Base-by-base conservation (phyloP, 2,113 vertebrate species). In the Gulo gulo region DNA sequence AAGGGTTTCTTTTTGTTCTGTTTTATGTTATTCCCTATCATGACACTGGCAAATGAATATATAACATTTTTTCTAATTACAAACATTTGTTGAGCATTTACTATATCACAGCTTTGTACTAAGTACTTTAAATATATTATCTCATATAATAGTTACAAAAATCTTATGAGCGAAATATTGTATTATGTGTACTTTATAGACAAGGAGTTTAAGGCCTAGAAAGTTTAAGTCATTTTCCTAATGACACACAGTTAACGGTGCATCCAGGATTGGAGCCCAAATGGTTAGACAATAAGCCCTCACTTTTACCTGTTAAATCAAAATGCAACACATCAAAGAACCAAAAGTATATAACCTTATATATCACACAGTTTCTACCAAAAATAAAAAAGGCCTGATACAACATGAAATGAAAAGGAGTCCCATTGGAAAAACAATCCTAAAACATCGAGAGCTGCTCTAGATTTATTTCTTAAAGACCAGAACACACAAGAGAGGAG, bases 401-500 rank as follows among this genome's bases (percentile, higher is more conserved):
- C 21, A 14, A 67, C 39, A 59, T 21, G 31, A 65, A 85, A 47
- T 39, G 45, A 80, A 79, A 92, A 94, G 29, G 31, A n/a, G 12
- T 59, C n/a, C 55, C 67, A 45, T 8, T 82, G 61, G 83, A 95
- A 85, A 95, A 96, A 31, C 18, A 94, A 84, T 29, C 45, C 26
- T 52, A 36, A 89, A 83, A 88, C 83, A 91, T 0, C 23, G 26
- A 96, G 39, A 85, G 4, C 34, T 55, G 78, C 47, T 50, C 20
- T 47, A 13, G 39, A 94, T 86, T 94, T 83, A 69, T 36, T 69
- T 90, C 91, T 79, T 76, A 82, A 83, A 80, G 87, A 88, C 42
- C 42, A 96, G 96, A 81, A 93, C 42, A 86, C 29, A 83, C 95
- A 95, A 91, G 74, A 97, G 82, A 97, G 85, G 95, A 96, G 95